A percentile compares a stretch with the other conserved stretches of the same genome.
phyloP scores from a whole-genome alignment of 2,797 vertebrate genomes.

The Macropodus opercularis region DNA sequence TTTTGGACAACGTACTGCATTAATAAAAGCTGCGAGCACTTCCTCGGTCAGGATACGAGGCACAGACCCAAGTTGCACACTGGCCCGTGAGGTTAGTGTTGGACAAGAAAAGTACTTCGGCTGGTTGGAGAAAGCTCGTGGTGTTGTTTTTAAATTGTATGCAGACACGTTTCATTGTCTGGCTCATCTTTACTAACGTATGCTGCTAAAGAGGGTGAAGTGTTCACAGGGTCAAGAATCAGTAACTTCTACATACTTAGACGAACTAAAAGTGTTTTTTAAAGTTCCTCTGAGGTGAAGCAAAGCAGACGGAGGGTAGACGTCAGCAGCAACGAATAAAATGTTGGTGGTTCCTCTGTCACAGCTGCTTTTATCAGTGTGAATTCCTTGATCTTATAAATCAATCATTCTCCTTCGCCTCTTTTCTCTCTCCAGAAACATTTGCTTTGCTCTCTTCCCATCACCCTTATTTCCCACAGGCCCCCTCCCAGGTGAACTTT shows the following conservation, averaged over 20 bases:
- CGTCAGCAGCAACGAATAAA: slow-evolving; percentile 37
- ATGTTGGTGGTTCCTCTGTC: slow-evolving; percentile 28
- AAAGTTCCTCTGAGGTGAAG: slow-evolving; percentile 26
- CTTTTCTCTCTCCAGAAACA: slow-evolving; percentile 2
- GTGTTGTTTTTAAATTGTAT: no score
- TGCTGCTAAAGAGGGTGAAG: slow-evolving; percentile 20
- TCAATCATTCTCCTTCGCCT: slow-evolving; percentile 1
- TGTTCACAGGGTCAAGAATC: slow-evolving; percentile 16
- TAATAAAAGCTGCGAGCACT: no score
- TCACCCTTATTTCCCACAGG: slow-evolving; percentile 5
- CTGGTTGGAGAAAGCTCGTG: no score
- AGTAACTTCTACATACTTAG: slow-evolving; percentile 13
- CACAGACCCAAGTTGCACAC: no score
- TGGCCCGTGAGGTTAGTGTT: no score
- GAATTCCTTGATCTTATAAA: slow-evolving; percentile 37
- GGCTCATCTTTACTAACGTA: slow-evolving; percentile 2
- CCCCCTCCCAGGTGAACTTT: slow-evolving; percentile 46
- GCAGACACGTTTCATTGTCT: no score
- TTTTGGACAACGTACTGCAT: no score
- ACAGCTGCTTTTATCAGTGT: slow-evolving; percentile 16
- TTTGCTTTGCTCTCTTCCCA: slow-evolving; percentile 15
- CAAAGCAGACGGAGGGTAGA: slow-evolving; percentile 15
- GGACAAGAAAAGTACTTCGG: no score
- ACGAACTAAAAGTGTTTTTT: neutral
- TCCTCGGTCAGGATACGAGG: no score